Evolutionary conservation across 1,140 invertebrate species (phyloP), one percentile per base, ranked within the genome.

Genomic region (Drosophila auraria): DNA sequence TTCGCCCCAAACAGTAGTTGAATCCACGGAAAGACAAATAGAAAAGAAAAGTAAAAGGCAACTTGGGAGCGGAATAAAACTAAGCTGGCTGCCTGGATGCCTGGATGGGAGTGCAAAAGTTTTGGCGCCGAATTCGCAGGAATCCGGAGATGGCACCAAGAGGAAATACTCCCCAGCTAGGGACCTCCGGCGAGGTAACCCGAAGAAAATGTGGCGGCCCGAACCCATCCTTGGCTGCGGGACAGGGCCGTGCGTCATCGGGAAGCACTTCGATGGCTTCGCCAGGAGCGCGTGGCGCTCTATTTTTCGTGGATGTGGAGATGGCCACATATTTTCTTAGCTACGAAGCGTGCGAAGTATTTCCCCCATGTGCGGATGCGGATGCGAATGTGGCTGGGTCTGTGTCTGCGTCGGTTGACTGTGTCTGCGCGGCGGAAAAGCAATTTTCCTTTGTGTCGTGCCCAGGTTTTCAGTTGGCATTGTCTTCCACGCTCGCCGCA

Each of bases 371-470:
- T 53, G 40, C 49, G 53, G 63, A 65, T 45, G 63, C 30, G 68
- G 50, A 25, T 57, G 17, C 27, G 36, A 50, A 56, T 64, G 61
- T 23, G 50, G 20, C 49, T 42, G 15, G 30, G 27, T 57, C 20
- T 40, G 53, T 14, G 58, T 44, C 47, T 61, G 59, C 36, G 62
- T 47, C 30, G 36, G 36, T 40, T 57, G 54, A n/a, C 47, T 53
- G 61, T 61, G 69, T 71, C 75, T 81, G 86, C 86, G 82, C 75
- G 63, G 62, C 87, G 82, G 86, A 90, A 90, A 90, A 90, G 87
- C 86, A 90, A 90, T 90, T 90, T 90, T 90, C 86, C 86, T 90
- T 90, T 90, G 86, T 90, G 86, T 90, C 86, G 82, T 82, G 80
- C 82, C 74, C 86, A 90, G 86, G 86, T 90, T 62, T 90, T 80